phyloP scores from a whole-genome alignment of 2,113 vertebrate species.

The Alces alces region DNA sequence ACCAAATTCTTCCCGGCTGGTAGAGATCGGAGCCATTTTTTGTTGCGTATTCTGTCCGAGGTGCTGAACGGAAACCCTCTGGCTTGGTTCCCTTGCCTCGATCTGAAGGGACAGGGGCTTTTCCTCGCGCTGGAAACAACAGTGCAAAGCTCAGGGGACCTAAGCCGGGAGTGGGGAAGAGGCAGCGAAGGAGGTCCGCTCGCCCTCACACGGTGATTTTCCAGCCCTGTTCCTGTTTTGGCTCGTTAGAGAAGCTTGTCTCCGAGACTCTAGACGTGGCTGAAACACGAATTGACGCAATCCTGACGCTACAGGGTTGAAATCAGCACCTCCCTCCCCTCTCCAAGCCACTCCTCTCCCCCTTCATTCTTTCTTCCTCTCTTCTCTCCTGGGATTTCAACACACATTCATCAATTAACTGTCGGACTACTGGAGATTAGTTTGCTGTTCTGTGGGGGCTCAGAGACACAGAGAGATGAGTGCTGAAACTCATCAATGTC shows the following conservation, averaged over 20 bases:
- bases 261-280: slow-evolving; percentile 80
- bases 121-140: slow-evolving; percentile 41
- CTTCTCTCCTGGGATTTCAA: slow-evolving; percentile 61
- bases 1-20: slow-evolving; percentile 88
- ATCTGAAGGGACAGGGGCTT: background rate
- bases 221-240: slow-evolving; percentile 77
- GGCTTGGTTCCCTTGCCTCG: background rate
- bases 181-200: slow-evolving; percentile 63
- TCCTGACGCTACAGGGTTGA: slow-evolving; percentile 91
- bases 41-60: slow-evolving; percentile 80
- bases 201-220: slow-evolving; percentile 76
- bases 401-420: slow-evolving; percentile 80
- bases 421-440: slow-evolving; percentile 74
- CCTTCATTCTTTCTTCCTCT: slow-evolving; percentile 45
- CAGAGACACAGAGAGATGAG: slow-evolving; percentile 26
- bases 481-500: slow-evolving; percentile 35
- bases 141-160: slow-evolving; percentile 51
- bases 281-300: slow-evolving; percentile 91
- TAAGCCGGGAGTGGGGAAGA: background rate
- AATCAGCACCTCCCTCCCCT: slow-evolving; percentile 79
- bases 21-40: slow-evolving; percentile 90
- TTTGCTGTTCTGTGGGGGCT: slow-evolving; percentile 42
- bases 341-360: background rate
- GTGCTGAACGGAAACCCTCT: slow-evolving; percentile 79
- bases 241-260: slow-evolving; percentile 78